Percentiles rank a stretch among this genome's conserved stretches.
phyloP scores from a whole-genome alignment of 1,140 invertebrate genomes.

The Hylyphantes graminicola region DNA sequence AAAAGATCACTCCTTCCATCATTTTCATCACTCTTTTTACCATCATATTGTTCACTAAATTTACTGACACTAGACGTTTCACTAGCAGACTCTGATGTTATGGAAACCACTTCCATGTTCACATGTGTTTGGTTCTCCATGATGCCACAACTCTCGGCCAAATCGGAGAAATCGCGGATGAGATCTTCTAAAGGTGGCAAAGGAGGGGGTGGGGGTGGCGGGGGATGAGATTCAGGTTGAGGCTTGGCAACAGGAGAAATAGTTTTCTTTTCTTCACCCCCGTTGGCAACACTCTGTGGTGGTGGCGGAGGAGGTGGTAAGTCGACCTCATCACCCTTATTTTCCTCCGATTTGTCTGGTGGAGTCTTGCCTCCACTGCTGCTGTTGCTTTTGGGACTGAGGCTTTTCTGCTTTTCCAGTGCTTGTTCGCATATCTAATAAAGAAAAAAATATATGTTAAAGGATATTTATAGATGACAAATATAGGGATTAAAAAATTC shows the following conservation, averaged over 20 bases:
- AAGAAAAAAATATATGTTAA: too few relatives aligned
- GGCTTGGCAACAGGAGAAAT: not conserved
- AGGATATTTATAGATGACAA: too few relatives aligned
- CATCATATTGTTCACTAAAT: constrained; percentile 56
- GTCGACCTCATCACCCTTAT: constrained; percentile 63
- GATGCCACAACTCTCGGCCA: constrained; percentile 28
- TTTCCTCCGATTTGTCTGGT: constrained; percentile 34
- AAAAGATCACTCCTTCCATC: constrained; percentile 89
- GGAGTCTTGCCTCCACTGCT: constrained; percentile 20
- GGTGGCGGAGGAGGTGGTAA: constrained; percentile 69
- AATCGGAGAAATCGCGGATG: constrained; percentile 31
- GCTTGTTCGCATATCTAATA: not conserved
- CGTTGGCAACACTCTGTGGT: constrained; percentile 67
- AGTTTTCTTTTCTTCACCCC: not conserved
- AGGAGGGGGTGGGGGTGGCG: constrained; percentile 67
- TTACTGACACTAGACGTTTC: constrained; percentile 60
- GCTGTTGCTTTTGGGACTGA: constrained; percentile 29
- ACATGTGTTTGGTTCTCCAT: constrained; percentile 9
- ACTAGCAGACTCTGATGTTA: constrained; percentile 60
- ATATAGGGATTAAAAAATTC: too few relatives aligned
- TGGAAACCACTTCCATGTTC: constrained; percentile 41
- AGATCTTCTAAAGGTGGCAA: constrained; percentile 45
- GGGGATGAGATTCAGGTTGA: constrained; percentile 66
- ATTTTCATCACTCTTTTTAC: constrained; percentile 61
- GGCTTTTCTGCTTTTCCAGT: constrained; percentile 13